Evolutionary conservation across 2,113 vertebrate genomes (phyloP).

Genomic region (Gavia stellata): DNA sequence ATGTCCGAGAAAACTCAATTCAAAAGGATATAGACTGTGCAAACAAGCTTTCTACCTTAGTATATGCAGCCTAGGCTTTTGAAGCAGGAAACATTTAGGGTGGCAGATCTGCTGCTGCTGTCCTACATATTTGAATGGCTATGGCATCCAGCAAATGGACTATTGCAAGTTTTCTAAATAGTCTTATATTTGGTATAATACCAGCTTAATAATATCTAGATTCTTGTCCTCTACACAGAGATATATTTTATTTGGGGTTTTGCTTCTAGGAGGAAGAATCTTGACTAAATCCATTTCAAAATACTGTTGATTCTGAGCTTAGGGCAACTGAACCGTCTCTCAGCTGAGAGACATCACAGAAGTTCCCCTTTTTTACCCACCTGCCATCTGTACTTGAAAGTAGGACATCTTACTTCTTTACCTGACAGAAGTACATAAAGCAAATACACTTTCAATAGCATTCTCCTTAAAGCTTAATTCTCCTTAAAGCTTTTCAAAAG

Average conservation of each 20-base stretch:
- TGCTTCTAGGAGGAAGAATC: not conserved
- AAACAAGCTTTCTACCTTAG: not conserved
- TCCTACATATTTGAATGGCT: accelerated
- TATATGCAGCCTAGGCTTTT: not conserved
- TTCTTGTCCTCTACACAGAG: not conserved
- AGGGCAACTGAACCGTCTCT: not conserved
- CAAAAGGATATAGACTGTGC: not conserved
- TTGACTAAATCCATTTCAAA: not conserved
- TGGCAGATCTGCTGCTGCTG: not conserved
- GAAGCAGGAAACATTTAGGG: not conserved
- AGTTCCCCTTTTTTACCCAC: not conserved
- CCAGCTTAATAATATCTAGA: not conserved
- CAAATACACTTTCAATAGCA: not conserved
- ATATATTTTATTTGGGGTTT: not conserved
- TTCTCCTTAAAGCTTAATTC: not conserved
- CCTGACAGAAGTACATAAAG: not conserved
- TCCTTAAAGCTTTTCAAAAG: not conserved
- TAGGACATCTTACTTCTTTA: not conserved
- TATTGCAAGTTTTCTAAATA: not conserved
- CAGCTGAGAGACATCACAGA: not conserved
- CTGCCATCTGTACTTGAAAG: not conserved
- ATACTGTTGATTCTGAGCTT: not conserved
- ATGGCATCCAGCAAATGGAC: not conserved
- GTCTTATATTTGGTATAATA: not conserved
- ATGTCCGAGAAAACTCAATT: not conserved